These are phyloP conservation scores for Ctenochaetus hawaiiensis DNA, from an alignment of 2,797 vertebrate genomes.

Conservation along the genomic window DNA sequence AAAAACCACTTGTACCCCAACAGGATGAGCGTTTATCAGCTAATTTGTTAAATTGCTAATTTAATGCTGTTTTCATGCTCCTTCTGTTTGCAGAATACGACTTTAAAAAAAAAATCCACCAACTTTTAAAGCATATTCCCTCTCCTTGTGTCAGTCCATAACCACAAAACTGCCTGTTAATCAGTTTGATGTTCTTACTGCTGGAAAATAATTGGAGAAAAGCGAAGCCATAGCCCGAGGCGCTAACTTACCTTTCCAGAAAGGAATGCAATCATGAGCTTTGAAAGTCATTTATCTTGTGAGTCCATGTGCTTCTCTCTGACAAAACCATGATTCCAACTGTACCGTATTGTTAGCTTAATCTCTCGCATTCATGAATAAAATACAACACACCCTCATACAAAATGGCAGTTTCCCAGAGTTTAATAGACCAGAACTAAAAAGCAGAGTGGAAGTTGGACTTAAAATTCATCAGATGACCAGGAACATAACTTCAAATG, in stretches of 20 bases:
- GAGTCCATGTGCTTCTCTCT: constrained; percentile 78
- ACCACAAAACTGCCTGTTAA: constrained; percentile 47
- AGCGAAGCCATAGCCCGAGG: constrained; percentile 67
- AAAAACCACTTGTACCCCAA: constrained; percentile 51
- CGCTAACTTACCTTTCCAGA: constrained; percentile 82
- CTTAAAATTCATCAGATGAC: too few relatives aligned
- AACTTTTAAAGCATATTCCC: background rate
- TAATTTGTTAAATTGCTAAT: constrained; percentile 10
- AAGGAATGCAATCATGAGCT: constrained; percentile 87
- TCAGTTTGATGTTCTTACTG: constrained; percentile 67
- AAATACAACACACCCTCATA: too few relatives aligned
- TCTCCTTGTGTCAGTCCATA: constrained; percentile 12
- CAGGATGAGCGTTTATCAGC: background rate
- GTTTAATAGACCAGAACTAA: too few relatives aligned
- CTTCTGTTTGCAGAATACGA: background rate
- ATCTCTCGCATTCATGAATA: too few relatives aligned
- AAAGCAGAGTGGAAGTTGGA: too few relatives aligned
- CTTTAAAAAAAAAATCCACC: background rate
- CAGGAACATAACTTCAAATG: too few relatives aligned
- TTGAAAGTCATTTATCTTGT: constrained; percentile 86
- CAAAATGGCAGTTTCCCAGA: too few relatives aligned
- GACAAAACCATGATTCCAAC: constrained; percentile 63
- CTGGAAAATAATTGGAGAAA: constrained; percentile 68
- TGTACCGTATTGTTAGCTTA: constrained; percentile 4
- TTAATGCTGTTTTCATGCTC: constrained; percentile 12